Conservation (phyloP, 2,797 vertebrate species). For the Propithecus deckenii region DNA sequence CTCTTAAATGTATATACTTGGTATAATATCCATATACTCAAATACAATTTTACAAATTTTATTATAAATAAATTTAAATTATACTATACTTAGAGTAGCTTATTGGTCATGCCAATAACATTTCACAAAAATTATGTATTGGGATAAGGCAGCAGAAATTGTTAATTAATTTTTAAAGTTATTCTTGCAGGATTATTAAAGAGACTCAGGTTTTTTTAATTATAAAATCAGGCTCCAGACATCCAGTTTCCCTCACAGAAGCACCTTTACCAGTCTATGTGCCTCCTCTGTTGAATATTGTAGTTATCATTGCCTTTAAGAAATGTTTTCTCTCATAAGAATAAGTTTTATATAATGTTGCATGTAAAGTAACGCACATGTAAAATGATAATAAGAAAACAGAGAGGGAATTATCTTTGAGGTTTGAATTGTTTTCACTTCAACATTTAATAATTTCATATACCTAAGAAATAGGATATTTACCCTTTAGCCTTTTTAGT, state of each 20-base stretch:
- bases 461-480: constrained; percentile 67
- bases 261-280: background rate
- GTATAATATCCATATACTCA: background rate
- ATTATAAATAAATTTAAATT: background rate
- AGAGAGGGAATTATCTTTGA: constrained; percentile 59
- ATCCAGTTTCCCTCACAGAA: background rate
- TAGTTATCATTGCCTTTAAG: background rate
- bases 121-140: constrained; percentile 16
- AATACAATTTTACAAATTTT: background rate
- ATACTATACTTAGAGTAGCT: background rate
- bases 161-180: constrained; percentile 46
- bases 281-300: background rate
- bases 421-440: constrained; percentile 57
- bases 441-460: constrained; percentile 63
- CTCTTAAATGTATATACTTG: background rate
- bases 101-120: background rate
- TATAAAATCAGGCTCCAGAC: constrained; percentile 24
- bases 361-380: background rate
- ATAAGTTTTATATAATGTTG: background rate
- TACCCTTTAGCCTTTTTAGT: constrained; percentile 79
- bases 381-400: constrained; percentile 46
- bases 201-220: constrained; percentile 25
- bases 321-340: background rate
- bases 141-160: background rate
- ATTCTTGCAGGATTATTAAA: constrained; percentile 28